Base-by-base conservation (phyloP, 2,888 invertebrate genomes). In the Neuroscelio doddi region DNA sequence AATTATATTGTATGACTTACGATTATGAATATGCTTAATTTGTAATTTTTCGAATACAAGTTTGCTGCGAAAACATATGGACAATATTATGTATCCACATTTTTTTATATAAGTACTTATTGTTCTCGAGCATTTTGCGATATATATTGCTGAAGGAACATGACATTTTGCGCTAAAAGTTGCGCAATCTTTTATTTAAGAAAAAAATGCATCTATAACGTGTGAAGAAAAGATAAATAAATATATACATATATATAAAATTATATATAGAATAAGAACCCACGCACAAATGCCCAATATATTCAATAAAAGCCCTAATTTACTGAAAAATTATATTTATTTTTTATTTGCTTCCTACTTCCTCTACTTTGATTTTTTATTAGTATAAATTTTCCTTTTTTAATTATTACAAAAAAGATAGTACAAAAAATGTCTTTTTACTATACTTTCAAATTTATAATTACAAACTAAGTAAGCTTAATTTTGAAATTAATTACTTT, bases 281-380 rank as follows among this genome's bases (percentile, higher is more conserved):
- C 7, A 47, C 34, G 34, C 47, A 47, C 47, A 47, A 47, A 47
- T 47, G 14, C 12, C 21, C 17, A 34, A 29, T 47, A 34, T 47
- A 34, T 34, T 17, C 34, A 47, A 47, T 47, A 47, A 47, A 47
- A 21, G 21, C 24, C 16, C 21, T 21, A 17, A 47, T 30, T 45
- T 45, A 36, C 36, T 14, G 8, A 14, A 36, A 15, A 32, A 12
- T 12, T n/a, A 10, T 3, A 10, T 3, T 32, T 32, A n/a, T 5
- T 9, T 32, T 32, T 5, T 32, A 12, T 32, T n/a, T n/a, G n/a
- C n/a, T n/a, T n/a, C n/a, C n/a, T n/a, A n/a, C n/a, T n/a, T n/a
- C n/a, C n/a, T n/a, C n/a, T n/a, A n/a, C n/a, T n/a, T n/a, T n/a
- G n/a, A n/a, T n/a, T n/a, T n/a, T n/a, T n/a, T n/a, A n/a, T n/a